Evolutionary conservation across 2,888 invertebrate species (phyloP).

Genomic region (Parascotia fuliginaria): DNA sequence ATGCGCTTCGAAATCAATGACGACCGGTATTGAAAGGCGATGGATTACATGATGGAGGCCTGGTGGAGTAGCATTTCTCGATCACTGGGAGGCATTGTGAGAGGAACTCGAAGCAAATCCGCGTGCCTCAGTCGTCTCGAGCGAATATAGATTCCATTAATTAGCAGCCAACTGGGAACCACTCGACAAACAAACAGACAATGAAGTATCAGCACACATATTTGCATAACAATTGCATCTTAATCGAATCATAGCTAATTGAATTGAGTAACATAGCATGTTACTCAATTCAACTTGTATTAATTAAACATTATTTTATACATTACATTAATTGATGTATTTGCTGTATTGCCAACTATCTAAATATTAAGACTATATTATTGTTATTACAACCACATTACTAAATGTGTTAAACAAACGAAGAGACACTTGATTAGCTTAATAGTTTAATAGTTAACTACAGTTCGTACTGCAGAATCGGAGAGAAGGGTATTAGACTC

Average conservation of each 20-base stretch:
- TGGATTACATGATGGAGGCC: constrained; percentile 29
- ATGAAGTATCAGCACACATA: constrained; percentile 55
- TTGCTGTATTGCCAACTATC: constrained; percentile 2
- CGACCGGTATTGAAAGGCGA: constrained; percentile 14
- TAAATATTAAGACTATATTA: not conserved
- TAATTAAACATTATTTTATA: no score
- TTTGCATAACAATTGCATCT: constrained; percentile 58
- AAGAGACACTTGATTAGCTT: not conserved
- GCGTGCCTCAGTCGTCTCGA: constrained; percentile 33
- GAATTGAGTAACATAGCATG: constrained; percentile 42
- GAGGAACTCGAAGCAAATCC: constrained; percentile 31
- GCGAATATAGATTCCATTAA: constrained; percentile 60
- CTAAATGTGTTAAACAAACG: not conserved
- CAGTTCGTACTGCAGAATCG: no score
- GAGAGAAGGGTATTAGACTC: no score
- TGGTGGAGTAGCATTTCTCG: constrained; percentile 10
- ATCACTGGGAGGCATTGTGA: constrained; percentile 36
- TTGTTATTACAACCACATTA: not conserved
- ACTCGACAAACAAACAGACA: constrained; percentile 50
- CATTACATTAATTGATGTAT: constrained; percentile 23
- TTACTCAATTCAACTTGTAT: no score
- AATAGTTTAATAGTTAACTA: not conserved
- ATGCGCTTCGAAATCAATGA: constrained; percentile 32
- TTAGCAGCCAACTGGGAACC: constrained; percentile 54
- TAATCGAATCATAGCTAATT: constrained; percentile 51